These are phyloP conservation scores for Nyctalus aviator DNA, from an alignment of 2,797 vertebrate genomes.

Conservation along the genomic window DNA sequence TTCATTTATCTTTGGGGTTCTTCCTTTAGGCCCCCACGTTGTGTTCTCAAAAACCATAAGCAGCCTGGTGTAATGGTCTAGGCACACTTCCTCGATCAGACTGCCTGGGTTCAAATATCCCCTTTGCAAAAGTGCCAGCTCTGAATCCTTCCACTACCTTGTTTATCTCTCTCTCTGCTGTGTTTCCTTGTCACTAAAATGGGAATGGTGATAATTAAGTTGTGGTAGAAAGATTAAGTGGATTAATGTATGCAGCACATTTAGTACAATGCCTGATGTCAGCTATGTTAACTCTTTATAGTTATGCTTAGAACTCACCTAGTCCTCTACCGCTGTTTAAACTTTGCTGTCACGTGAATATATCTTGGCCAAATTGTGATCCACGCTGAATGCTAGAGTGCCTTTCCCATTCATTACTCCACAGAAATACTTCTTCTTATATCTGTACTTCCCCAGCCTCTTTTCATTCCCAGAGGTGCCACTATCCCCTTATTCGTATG, in stretches of 20 bases:
- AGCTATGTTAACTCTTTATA: constrained; percentile 16
- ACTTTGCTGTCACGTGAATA: not conserved
- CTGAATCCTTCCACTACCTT: not conserved
- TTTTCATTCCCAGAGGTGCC: not conserved
- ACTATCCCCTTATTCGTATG: not conserved
- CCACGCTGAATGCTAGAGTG: not conserved
- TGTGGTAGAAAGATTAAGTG: not conserved
- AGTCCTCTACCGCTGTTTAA: not conserved
- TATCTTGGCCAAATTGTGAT: constrained; percentile 34
- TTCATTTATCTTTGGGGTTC: not conserved
- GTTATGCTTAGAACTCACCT: not conserved
- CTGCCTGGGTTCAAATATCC: not conserved
- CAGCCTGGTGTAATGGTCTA: not conserved
- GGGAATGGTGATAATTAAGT: not conserved
- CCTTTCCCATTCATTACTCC: not conserved
- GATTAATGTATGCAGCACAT: not conserved
- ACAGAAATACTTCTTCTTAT: not conserved
- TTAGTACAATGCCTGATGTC: not conserved
- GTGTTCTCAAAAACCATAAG: not conserved
- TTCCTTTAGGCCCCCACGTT: not conserved
- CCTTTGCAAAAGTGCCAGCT: not conserved
- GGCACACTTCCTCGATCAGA: not conserved
- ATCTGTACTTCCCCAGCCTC: not conserved
- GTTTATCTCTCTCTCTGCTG: constrained; percentile 3
- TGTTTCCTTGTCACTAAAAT: constrained; percentile 29